Evolutionary conservation across 2,797 vertebrate species (phyloP).

Genomic region (Eremophila alpestris): DNA sequence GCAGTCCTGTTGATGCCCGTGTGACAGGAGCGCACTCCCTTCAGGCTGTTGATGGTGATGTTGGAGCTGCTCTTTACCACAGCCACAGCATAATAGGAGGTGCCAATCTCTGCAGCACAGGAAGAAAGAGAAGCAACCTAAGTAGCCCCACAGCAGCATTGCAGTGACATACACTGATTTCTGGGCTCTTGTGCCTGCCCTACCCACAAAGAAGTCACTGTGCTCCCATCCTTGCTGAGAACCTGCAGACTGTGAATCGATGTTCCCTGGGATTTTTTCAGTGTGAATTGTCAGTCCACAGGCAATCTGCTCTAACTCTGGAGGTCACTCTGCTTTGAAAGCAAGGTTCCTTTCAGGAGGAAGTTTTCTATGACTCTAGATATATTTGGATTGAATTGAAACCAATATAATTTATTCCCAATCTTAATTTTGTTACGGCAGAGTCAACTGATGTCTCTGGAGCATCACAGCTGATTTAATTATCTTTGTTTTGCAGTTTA

Average conservation of each 20-base stretch:
- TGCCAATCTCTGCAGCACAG: conserved; percentile 61
- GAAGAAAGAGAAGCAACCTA: not conserved
- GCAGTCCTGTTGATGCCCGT: conserved; percentile 87
- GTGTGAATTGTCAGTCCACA: not conserved
- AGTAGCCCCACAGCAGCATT: not conserved
- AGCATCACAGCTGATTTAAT: not conserved
- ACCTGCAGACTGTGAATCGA: not conserved
- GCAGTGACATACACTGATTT: not conserved
- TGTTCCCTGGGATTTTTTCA: not conserved
- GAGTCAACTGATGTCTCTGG: not conserved
- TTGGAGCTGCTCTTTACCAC: conserved; percentile 82
- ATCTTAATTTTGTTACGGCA: not conserved
- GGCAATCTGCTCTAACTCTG: not conserved
- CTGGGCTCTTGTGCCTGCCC: not conserved
- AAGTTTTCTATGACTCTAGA: not conserved
- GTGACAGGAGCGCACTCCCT: conserved; percentile 87
- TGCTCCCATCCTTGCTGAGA: not conserved
- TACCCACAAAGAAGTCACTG: not conserved
- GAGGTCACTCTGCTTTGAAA: not conserved
- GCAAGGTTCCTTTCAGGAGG: not conserved
- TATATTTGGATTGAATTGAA: not conserved
- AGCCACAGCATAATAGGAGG: conserved; percentile 88
- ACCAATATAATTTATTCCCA: not conserved
- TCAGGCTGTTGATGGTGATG: conserved; percentile 84
- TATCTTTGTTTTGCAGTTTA: not conserved